A percentile compares a stretch with the other conserved stretches of the same genome.
Conservation (phyloP, 92 coral and sea anemone species). For the Porites lobata region DNA sequence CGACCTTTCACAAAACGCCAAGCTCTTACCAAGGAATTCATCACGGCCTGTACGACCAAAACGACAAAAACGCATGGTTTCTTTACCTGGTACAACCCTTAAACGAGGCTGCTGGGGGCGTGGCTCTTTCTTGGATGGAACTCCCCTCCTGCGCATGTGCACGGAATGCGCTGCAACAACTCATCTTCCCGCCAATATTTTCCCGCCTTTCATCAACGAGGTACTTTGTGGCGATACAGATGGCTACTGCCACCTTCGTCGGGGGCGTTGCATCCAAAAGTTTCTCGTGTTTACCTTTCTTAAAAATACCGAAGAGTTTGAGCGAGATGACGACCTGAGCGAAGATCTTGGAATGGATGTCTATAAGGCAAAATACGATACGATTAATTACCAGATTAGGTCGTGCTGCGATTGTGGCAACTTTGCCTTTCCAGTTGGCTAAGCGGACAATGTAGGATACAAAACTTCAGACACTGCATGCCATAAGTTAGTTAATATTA, state of each 20-base stretch:
- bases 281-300: constrained; percentile 34
- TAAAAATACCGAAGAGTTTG: constrained; percentile 13
- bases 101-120: constrained; percentile 36
- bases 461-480: no score
- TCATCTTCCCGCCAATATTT: constrained; percentile 14
- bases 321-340: constrained; percentile 10
- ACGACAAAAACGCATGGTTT: constrained; percentile 15
- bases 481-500: no score
- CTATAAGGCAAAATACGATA: background rate
- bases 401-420: constrained; percentile 28
- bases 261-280: constrained; percentile 29
- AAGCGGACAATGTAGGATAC: background rate
- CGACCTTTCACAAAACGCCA: constrained; percentile 11
- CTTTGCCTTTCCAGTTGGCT: background rate
- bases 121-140: constrained; percentile 5
- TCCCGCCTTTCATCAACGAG: constrained; percentile 75
- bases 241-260: background rate
- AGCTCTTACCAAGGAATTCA: background rate
- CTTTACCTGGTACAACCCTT: background rate
- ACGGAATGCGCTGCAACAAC: constrained; percentile 62
- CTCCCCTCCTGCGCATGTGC: constrained; percentile 40
- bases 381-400: constrained; percentile 1
- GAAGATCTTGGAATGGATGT: background rate
- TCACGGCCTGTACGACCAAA: background rate
- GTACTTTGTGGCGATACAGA: constrained; percentile 51